Base-by-base conservation (phyloP, 2,113 vertebrate species). In the Xenopus borealis region DNA sequence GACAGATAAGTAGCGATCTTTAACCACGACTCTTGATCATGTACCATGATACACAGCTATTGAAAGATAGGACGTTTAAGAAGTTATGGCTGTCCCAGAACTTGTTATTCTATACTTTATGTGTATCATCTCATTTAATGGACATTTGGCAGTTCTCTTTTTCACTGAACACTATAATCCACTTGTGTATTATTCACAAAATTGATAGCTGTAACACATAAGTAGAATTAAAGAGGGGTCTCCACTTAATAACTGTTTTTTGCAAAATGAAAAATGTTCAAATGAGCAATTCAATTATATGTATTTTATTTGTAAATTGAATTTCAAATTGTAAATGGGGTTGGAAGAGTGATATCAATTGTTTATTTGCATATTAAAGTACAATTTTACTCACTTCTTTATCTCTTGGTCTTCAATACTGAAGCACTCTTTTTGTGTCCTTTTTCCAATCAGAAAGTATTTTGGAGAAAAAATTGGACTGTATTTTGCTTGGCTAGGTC, bases 391-490 rank as follows among this genome's bases (percentile, higher is more conserved):
- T 40, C 33, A 40, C 33, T 40, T 40, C 8, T 40, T 40, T 6
- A 40, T 40, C 33, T 40, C 33, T 40, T 40, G 8, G 33, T 40
- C 8, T 6, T 40, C 33, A 40, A 9, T 40, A 40, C 33, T 40
- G 33, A 40, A 40, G 33, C 33, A 3, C 33, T 40, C 52, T 53
- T 64, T 64, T 8, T 55, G 14, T 55, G 17, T 18, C n/a, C 64
- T 4, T 23, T 30, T 77, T 75, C 18, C 82, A 78, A 71, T 79
- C 86, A 99, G 97, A 81, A 99, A 98, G 78, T 99, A 99, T 89
- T 99, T 98, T 85, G 97, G 97, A 81, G 97, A 99, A 88, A 98
- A 98, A 87, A 98, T 98, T 14, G 97, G 96, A 74, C 88, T 99
- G 62, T 99, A 99, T 88, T 99, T 99, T 80, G 97, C 97, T 0